Percentiles rank a stretch among this genome's conserved stretches.
phyloP scores from a whole-genome alignment of 1,140 invertebrate genomes.

The Trypoxylus dichotomus region DNA sequence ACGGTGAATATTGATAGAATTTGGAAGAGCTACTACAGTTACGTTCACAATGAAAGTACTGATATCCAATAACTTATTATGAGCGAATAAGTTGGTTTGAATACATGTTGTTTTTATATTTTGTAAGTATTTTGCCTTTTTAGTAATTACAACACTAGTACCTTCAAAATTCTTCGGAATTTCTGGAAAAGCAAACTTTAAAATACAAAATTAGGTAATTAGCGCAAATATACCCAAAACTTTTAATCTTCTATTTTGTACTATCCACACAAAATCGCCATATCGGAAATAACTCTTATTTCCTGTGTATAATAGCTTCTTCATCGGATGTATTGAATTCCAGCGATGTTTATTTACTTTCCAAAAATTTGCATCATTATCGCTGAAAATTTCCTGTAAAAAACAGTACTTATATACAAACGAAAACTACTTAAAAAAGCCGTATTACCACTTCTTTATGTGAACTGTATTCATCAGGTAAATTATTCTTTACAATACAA shows the following conservation, averaged over 20 bases:
- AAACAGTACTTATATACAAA: not conserved
- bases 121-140: constrained; percentile 54
- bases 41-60: constrained; percentile 46
- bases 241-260: constrained; percentile 31
- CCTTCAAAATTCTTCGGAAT: constrained; percentile 54
- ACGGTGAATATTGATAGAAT: constrained; percentile 34
- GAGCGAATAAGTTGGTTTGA: constrained; percentile 50
- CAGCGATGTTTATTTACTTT: not conserved
- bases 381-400: not conserved
- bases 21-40: constrained; percentile 50
- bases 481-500: constrained; percentile 63
- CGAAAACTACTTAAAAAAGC: not conserved
- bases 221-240: constrained; percentile 29
- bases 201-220: not conserved
- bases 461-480: constrained; percentile 52
- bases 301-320: not conserved
- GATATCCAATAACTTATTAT: constrained; percentile 41
- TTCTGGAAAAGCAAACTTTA: constrained; percentile 47
- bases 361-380: not conserved
- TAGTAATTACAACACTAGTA: constrained; percentile 51
- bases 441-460: constrained; percentile 46
- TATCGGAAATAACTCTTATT: not conserved
- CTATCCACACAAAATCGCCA: constrained; percentile 38
- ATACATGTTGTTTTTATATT: constrained; percentile 54
- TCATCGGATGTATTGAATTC: not conserved